Conservation (phyloP, 2,888 invertebrate species). For the Mamestra brassicae region DNA sequence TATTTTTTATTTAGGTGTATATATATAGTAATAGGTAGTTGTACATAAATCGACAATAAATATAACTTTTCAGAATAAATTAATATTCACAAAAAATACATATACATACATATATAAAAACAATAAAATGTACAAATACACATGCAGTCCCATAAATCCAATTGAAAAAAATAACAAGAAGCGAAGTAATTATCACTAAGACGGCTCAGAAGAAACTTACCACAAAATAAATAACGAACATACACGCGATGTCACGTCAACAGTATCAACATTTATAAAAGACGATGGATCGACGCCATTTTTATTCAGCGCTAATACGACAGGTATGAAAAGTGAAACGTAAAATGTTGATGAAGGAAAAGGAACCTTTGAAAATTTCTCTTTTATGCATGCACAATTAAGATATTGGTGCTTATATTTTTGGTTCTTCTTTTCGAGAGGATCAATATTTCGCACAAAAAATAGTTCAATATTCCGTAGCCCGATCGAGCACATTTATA, state of each 20-base stretch:
- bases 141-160: not conserved
- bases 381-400: not conserved
- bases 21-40: too few relatives aligned
- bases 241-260: constrained; percentile 19
- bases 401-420: not conserved
- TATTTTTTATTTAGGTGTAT: too few relatives aligned
- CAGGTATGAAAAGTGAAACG: constrained; percentile 48
- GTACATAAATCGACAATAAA: too few relatives aligned
- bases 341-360: constrained; percentile 36
- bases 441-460: not conserved
- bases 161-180: not conserved
- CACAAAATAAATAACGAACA: constrained; percentile 22
- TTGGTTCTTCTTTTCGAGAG: not conserved
- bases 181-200: constrained; percentile 8
- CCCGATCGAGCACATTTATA: too few relatives aligned
- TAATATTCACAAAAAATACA: too few relatives aligned
- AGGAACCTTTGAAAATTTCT: not conserved
- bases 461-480: too few relatives aligned
- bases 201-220: constrained; percentile 11
- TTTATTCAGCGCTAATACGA: constrained; percentile 27
- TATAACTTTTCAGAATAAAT: too few relatives aligned
- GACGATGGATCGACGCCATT: constrained; percentile 50
- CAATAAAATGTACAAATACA: not conserved
- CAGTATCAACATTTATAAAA: constrained; percentile 27
- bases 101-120: not conserved